phyloP scores from a whole-genome alignment of 1,140 invertebrate genomes.

The Aradophagus sp. region DNA sequence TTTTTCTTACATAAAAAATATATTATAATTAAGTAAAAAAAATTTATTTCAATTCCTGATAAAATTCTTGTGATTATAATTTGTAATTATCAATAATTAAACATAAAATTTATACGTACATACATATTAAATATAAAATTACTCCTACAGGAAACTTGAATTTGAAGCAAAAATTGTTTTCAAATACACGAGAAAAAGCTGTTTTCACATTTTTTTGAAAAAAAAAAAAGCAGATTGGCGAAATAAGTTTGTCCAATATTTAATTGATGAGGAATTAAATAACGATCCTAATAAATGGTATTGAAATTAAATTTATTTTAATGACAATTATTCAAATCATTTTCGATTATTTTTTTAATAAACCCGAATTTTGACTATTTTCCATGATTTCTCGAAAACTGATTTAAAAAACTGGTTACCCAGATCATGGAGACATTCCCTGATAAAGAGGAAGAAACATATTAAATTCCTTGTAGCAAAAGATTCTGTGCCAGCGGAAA shows the following conservation, averaged over 20 bases:
- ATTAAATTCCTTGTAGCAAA: too few relatives aligned
- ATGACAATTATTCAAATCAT: too few relatives aligned
- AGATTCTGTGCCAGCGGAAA: neutral
- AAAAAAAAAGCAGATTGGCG: slow-evolving; percentile 12
- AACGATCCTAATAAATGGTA: slow-evolving; percentile 25
- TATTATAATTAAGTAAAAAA: too few relatives aligned
- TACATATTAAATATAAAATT: neutral
- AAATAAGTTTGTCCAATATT: slow-evolving; percentile 12
- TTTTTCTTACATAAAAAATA: too few relatives aligned
- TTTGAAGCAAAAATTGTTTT: slow-evolving; percentile 7
- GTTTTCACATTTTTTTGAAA: neutral
- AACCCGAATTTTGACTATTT: too few relatives aligned
- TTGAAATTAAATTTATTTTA: slow-evolving; percentile 6
- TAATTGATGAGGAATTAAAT: slow-evolving; percentile 22
- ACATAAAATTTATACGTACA: neutral
- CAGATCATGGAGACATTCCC: too few relatives aligned
- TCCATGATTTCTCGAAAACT: neutral
- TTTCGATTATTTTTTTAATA: too few relatives aligned
- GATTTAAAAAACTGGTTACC: neutral
- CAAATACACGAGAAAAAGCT: slow-evolving; percentile 10
- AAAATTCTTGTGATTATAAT: too few relatives aligned
- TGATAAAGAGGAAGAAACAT: too few relatives aligned
- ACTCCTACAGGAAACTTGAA: neutral
- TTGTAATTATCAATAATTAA: too few relatives aligned
- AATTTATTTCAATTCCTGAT: too few relatives aligned